Base-by-base conservation (phyloP, 2,888 invertebrate species). In the Orthosia cruda region DNA sequence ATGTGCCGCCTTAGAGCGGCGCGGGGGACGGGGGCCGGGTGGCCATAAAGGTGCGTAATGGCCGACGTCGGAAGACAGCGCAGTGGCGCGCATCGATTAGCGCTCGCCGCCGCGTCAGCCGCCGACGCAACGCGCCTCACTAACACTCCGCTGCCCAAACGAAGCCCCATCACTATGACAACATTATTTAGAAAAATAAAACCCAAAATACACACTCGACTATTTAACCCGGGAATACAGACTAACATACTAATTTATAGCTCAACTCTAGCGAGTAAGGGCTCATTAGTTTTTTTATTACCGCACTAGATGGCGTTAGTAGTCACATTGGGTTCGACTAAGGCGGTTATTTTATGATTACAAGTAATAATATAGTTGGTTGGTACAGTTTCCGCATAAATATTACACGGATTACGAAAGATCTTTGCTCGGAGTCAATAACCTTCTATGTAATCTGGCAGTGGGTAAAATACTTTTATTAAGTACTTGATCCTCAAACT, bases 21-120 rank as follows among this genome's bases (percentile, higher is more conserved):
- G 91, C 90, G 91, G 91, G 91, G 91, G 85, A 89, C 86, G 91
- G 92, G 91, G 91, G 90, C 91, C 90, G 93, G 95, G 94, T 94
- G 95, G 97, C 97, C 97, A 97, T 97, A 97, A 97, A 97, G 97
- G 97, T 98, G 98, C 98, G 98, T 98, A 98, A 98, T 97, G 97
- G 97, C 97, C 97, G 97, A 96, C 94, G 96, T 96, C 97, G 97
- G 97, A 97, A 97, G 97, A 97, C 97, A 97, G 97, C 97, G 97
- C 97, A 97, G 97, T 97, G 95, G 93, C 95, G 97, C 97, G 97
- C 97, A 97, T 97, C 97, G 97, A 97, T 97, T 97, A 97, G 97
- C 94, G 96, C 96, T 95, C 97, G 96, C 95, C 97, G 96, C 96
- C 96, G 96, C 93, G 93, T 93, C 95, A 94, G 96, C 95, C 94